phyloP scores from a whole-genome alignment of 2,797 vertebrate species.

The Rallus crepitans region DNA sequence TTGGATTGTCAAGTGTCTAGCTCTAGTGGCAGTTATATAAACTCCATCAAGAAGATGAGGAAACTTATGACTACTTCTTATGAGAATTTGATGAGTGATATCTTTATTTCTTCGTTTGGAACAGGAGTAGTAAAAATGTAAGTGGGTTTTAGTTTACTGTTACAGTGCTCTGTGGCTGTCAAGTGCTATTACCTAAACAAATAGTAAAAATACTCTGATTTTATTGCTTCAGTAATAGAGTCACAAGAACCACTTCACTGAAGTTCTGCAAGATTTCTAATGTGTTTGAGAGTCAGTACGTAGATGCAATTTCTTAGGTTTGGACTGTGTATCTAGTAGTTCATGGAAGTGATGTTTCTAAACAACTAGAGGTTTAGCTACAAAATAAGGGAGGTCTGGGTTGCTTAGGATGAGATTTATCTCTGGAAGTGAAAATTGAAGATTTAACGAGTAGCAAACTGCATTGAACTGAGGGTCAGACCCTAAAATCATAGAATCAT shows the following conservation, averaged over 20 bases:
- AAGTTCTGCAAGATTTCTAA: neutral
- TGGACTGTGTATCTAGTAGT: neutral
- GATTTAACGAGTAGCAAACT: neutral
- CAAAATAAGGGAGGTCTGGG: neutral
- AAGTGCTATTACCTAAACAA: slow-evolving; percentile 33
- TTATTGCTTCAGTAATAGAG: slow-evolving; percentile 23
- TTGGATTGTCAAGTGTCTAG: neutral
- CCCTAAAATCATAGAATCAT: neutral
- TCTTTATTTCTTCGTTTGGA: neutral
- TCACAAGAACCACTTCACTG: neutral
- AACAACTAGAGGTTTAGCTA: neutral
- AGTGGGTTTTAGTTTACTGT: slow-evolving; percentile 42
- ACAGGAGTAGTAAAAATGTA: slow-evolving; percentile 6
- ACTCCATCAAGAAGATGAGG: neutral
- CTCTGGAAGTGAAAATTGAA: neutral
- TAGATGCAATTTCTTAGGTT: neutral
- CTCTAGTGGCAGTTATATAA: neutral
- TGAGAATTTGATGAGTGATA: neutral
- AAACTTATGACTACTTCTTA: neutral
- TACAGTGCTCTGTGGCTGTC: neutral
- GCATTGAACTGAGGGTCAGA: neutral
- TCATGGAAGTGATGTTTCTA: neutral
- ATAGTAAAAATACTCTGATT: slow-evolving; percentile 38
- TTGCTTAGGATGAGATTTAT: neutral
- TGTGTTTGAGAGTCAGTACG: neutral